phyloP scores from a whole-genome alignment of 2,888 invertebrate species.

The Drosophila pseudotakahashii region DNA sequence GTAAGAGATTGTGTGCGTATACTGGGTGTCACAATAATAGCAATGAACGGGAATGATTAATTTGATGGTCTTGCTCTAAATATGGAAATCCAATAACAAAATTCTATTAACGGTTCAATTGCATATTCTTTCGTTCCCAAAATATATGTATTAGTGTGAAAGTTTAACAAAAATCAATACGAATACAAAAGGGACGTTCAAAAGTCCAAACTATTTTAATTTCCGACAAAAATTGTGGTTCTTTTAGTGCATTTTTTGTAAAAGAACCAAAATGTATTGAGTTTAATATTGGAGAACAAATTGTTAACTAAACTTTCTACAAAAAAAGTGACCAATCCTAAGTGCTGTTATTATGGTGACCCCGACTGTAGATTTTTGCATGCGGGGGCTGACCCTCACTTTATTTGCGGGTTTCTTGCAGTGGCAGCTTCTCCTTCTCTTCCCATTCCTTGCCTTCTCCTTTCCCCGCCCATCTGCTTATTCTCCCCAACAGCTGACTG shows the following conservation, averaged over 20 bases:
- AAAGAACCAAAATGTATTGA: neutral
- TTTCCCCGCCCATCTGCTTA: neutral
- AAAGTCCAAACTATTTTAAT: no score
- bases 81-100: neutral
- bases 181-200: no score
- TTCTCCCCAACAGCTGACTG: slow-evolving; percentile 47
- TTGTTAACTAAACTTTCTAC: no score
- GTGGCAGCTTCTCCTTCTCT: slow-evolving; percentile 23
- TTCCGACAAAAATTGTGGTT: no score
- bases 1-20: neutral
- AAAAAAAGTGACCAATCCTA: neutral
- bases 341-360: slow-evolving; percentile 1
- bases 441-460: neutral
- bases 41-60: neutral
- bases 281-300: neutral
- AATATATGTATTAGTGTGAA: no score
- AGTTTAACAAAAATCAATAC: no score
- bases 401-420: slow-evolving; percentile 34
- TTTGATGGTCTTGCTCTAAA: neutral
- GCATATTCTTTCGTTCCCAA: no score
- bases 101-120: neutral
- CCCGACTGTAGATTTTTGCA: slow-evolving; percentile 17
- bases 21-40: slow-evolving; percentile 2
- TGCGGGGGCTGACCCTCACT: slow-evolving; percentile 56
- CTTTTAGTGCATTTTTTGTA: no score